Evolutionary conservation across 2,888 invertebrate species (phyloP), one percentile per base, ranked within the genome.

Genomic region (Synergus umbraculus): DNA sequence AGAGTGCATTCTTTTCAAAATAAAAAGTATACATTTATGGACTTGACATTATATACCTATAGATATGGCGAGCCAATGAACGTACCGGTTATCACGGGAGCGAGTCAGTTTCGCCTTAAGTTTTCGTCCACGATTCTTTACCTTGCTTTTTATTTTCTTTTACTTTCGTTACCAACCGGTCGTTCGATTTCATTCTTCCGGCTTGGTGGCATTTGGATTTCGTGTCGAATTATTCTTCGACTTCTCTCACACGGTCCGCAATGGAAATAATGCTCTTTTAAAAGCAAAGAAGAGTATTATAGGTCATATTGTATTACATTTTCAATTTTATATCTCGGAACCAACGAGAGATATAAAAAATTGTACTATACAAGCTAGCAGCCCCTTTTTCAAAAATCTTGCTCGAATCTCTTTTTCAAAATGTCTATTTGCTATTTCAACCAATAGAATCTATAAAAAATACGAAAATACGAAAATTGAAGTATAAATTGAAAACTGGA

Each of bases 1-100:
- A 82, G 82, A 83, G 81, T 82, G 81, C 81, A 80, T 82, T 81
- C 82, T 76, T 78, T 78, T 73, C 81, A 83, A 85, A 88, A 87
- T 88, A 89, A 89, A 88, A 89, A 88, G 88, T 86, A 85, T 85
- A 84, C 85, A 83, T 89, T 88, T 88, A 89, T 29, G 88, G 88
- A 83, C 79, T 82, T 83, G 83, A 81, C 84, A 86, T 85, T 85
- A 87, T 87, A 86, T 85, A 85, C 85, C 85, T 86, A 83, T 86
- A 88, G 86, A 83, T 88, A 88, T 83, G 84, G 83, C 78, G 79
- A 79, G 83, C 80, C 82, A 81, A 84, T 85, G 44, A 18, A 83
- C 85, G 37, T 84, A 90, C 88, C 89, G 88, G 88, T 90, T 91
- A 90, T 89, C 87, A 89, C 83, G 82, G 80, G 78, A 82, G 80